Evolutionary conservation across 2,113 vertebrate species (phyloP), one percentile per base, ranked within the genome.

Genomic region (Machaerirhynchus nigripectus): DNA sequence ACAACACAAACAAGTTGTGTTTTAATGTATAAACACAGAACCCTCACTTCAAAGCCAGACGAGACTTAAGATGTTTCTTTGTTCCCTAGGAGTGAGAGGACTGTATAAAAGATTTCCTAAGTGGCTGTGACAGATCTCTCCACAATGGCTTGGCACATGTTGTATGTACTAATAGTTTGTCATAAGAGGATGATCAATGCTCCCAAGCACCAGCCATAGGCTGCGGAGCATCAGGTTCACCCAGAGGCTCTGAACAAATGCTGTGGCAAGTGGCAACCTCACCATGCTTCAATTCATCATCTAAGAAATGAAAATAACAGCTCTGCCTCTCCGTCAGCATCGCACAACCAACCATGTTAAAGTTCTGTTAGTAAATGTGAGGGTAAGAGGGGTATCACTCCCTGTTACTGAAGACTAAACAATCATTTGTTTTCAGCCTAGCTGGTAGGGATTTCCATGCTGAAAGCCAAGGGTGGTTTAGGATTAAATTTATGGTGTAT

Each of bases 271-370:
- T 33, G 23, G 42, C 42, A 84, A 37, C 30, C 60, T 76, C 49
- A 37, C 37, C 64, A 19, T 11, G 67, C 71, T 93, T 67, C 44
- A 81, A 31, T 56, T 92, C 2, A 1, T 74, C 47, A 37, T 46
- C 64, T 39, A 67, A 71, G 39, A 67, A 83, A 81, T 13, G 3
- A 67, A 88, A 90, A n/a, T 4, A 87, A 49, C 14, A 79, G 37
- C 73, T 76, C 84, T 76, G 46, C 35, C 35, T 65, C 86, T 65
- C 47, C 1, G 0, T 35, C 70, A 57, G 65, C 0, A 0, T 21
- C 30, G 15, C 63, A 85, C 27, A 69, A 52, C 27, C 30, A 11
- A 70, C 10, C 23, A 23, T 1, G 20, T 7, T 77, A 16, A 84
- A 75, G 33, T 35, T 87, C 44, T 84, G 40, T 30, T 11, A 42